Base-by-base conservation (phyloP, 2,888 invertebrate genomes). In the Bedellia somnulentella region DNA sequence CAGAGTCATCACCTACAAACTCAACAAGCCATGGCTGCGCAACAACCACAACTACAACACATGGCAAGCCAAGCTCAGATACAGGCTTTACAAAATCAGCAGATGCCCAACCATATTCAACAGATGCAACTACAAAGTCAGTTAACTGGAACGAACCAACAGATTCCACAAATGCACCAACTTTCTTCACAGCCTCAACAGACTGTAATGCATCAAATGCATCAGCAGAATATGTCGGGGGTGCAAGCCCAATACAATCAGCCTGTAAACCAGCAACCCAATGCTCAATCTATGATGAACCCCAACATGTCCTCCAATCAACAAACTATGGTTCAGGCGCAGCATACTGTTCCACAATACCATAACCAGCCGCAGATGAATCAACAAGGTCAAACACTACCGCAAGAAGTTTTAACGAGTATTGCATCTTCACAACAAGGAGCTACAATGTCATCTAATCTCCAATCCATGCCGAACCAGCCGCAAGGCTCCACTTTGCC, bases 401-500 rank as follows among this genome's bases (percentile, higher is more conserved):
- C 71, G 26, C 73, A 71, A 51, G 71, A 70, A 57, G 71, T 71
- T 54, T 70, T 71, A 42, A 57, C 70, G 39, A 70, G 54, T 58
- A 76, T 73, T 47, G 71, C 68, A 35, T 55, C 71, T 48, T 71
- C 70, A 45, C 73, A 76, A 46, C 73, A 66, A 60, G 76, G 73
- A 58, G 60, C 68, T 39, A 66, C 75, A 35, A 43, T 78, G 37
- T 67, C 76, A 37, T 47, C 53, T 33, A 73, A 71, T 44, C 57
- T 77, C 15, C 77, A 76, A 38, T 52, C 59, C 0, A 71, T 76
- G 68, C 56, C 57, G 11, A 58, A 67, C 33, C 73, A 68, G 42
- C 70, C 71, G 15, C 81, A 80, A 41, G 81, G 81, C n/a, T 61
- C 81, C 1, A 81, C 81, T n/a, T 60, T 81, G 42, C 81, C 81